These are phyloP conservation scores for Drosophila bifasciata DNA, from an alignment of 1,140 invertebrate genomes.

Conservation along the genomic window DNA sequence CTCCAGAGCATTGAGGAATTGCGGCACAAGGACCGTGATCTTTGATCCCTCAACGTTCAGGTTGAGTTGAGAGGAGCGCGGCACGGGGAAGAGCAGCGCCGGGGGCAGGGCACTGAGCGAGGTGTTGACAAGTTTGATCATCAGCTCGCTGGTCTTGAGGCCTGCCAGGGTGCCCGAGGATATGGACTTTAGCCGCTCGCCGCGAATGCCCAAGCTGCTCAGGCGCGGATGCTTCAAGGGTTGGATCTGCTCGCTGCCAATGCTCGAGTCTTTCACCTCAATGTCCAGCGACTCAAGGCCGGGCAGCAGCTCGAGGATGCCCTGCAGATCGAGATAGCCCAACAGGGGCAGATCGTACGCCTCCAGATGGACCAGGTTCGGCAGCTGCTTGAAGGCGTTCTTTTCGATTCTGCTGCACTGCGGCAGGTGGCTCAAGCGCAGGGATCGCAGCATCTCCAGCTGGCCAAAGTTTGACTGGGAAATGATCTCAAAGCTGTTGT, in stretches of 20 bases:
- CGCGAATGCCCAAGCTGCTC: conserved; percentile 89
- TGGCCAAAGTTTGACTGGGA: conserved; percentile 90
- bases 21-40: conserved; percentile 89
- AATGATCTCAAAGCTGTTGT: conserved; percentile 90
- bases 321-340: conserved; percentile 93
- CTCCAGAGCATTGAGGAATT: conserved; percentile 91
- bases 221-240: conserved; percentile 91
- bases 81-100: conserved; percentile 93
- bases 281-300: conserved; percentile 90
- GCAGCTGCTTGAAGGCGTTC: conserved; percentile 90
- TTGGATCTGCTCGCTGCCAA: conserved; percentile 92
- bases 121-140: conserved; percentile 91
- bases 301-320: conserved; percentile 89
- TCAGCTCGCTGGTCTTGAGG: conserved; percentile 89
- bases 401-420: conserved; percentile 92
- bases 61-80: conserved; percentile 91
- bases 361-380: conserved; percentile 88
- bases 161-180: conserved; percentile 93
- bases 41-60: conserved; percentile 92
- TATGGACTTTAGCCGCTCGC: conserved; percentile 90
- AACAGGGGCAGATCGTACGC: conserved; percentile 91
- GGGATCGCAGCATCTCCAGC: conserved; percentile 87
- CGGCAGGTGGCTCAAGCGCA: conserved; percentile 88
- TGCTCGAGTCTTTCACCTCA: conserved; percentile 92
- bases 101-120: conserved; percentile 91